Base-by-base conservation (phyloP, 2,888 invertebrate species). In the Spialia ferax region DNA sequence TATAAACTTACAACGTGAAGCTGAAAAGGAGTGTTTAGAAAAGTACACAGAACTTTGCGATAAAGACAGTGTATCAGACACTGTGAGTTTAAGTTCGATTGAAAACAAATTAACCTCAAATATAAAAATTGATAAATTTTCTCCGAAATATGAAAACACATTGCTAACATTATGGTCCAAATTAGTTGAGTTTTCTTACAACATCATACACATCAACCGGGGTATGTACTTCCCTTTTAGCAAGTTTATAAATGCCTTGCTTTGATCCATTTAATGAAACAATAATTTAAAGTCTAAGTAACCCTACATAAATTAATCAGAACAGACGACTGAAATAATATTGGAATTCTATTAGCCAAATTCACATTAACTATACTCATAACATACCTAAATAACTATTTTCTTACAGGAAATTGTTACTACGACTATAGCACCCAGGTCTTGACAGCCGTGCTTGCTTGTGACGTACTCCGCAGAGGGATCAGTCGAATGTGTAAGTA, bases 361-460 rank as follows among this genome's bases (percentile, higher is more conserved):
- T n/a, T n/a, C n/a, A n/a, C n/a, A n/a, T n/a, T n/a, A n/a, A n/a
- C n/a, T n/a, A n/a, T n/a, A n/a, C n/a, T n/a, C n/a, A n/a, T n/a
- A 26, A 26, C 26, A 13, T 10, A 32, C 15, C 15, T 15, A 55
- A 11, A 20, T 20, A 50, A 32, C 45, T 54, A 23, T 32, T 42
- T 61, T 18, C 69, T 79, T 77, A 2, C 77, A 93, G 93, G 93
- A 6, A 92, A 91, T 74, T 92, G 91, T 71, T 93, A 89, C 71
- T 83, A 83, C 72, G 91, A 93, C 71, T 92, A 86, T 69, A 88
- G 91, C 57, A 87, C 89, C 10, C 93, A 93, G 73, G 79, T 93
- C 45, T 69, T 92, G 73, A 88, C 89, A 6, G 92, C 88, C 1
- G 87, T 93, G 48, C 77, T 93, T 18, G 87, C 86, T 56, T 92